phyloP scores from a whole-genome alignment of 2,888 invertebrate species.

The Philhelius pedissequus region DNA sequence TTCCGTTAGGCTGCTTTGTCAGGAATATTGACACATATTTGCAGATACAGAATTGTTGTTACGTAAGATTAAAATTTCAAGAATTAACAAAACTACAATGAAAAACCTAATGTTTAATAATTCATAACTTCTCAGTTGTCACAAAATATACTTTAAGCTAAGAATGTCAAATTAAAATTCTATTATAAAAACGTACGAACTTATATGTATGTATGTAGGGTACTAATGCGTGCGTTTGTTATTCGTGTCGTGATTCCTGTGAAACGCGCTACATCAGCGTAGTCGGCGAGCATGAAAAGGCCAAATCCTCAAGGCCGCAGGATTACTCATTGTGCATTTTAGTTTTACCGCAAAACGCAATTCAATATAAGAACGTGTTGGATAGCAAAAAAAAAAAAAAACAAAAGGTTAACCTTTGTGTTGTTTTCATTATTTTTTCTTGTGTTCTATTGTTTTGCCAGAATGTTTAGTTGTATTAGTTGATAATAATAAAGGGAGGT shows the following conservation, averaged over 20 bases:
- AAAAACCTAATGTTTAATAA: too few relatives aligned
- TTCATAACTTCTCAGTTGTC: background rate
- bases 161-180: background rate
- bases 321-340: constrained; percentile 48
- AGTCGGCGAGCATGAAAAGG: background rate
- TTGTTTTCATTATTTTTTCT: background rate
- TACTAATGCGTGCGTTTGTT: background rate
- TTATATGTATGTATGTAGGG: background rate
- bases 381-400: constrained; percentile 6
- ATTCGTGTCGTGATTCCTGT: constrained; percentile 2
- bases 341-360: constrained; percentile 39
- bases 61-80: too few relatives aligned
- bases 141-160: background rate
- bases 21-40: too few relatives aligned
- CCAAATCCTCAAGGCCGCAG: constrained; percentile 39
- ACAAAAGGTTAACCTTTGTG: constrained; percentile 5
- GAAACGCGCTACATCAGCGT: background rate
- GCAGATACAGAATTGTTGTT: too few relatives aligned
- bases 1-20: too few relatives aligned
- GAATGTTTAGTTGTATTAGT: background rate
- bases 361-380: background rate
- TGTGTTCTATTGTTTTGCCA: background rate
- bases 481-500: background rate
- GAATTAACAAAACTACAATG: too few relatives aligned
- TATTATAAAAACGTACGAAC: too few relatives aligned